phyloP scores from a whole-genome alignment of 2,797 vertebrate species.

The Myotis planiceps region DNA sequence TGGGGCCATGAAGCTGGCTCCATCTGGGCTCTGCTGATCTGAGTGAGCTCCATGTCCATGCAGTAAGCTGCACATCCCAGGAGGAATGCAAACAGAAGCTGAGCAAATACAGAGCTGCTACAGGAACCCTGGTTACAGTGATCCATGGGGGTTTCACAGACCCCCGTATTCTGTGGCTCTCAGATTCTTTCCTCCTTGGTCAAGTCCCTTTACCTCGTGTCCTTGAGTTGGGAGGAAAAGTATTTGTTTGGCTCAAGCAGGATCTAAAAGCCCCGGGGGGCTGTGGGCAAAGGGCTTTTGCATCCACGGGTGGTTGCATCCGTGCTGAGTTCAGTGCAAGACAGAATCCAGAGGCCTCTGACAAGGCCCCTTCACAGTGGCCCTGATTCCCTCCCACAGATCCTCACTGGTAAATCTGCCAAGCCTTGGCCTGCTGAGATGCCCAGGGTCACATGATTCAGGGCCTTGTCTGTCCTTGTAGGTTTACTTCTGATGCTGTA shows the following conservation, averaged over 20 bases:
- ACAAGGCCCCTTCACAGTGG: not conserved
- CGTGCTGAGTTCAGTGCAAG: not conserved
- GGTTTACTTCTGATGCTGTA: conserved; percentile 96
- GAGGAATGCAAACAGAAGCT: not conserved
- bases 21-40: not conserved
- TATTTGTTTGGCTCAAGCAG: not conserved
- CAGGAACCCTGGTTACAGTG: not conserved
- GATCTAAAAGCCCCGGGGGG: not conserved
- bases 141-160: fast-evolving
- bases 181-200: not conserved
- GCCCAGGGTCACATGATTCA: conserved; percentile 2
- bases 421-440: not conserved
- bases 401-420: conserved; percentile 45
- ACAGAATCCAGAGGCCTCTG: not conserved
- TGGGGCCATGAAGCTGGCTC: not conserved
- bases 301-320: fast-evolving
- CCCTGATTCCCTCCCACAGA: not conserved
- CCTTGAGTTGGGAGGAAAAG: not conserved
- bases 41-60: fast-evolving
- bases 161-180: not conserved
- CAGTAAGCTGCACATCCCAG: not conserved
- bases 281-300: not conserved
- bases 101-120: not conserved
- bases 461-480: conserved; percentile 81
- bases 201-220: not conserved